Conservation (phyloP, 2,113 vertebrate species). For the Antigone vipio region DNA sequence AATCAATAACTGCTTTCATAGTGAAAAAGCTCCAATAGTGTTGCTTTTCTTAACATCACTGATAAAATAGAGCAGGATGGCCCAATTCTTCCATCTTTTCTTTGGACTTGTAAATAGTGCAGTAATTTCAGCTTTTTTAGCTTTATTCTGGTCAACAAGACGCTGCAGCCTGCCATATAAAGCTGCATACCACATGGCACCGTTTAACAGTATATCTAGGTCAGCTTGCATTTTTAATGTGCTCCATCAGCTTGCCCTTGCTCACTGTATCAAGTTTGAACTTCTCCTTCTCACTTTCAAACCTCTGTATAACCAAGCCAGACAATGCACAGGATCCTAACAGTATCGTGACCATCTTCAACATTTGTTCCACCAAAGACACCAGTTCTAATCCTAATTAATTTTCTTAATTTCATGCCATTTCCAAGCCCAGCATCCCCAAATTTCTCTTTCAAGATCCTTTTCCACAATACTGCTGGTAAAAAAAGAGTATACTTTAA, state of each 20-base stretch:
- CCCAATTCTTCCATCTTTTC: neutral
- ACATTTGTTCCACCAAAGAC: neutral
- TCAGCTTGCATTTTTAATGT: constrained; percentile 59
- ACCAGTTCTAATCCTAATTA: neutral
- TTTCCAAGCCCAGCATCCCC: neutral
- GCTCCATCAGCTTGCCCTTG: constrained; percentile 25
- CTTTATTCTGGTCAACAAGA: neutral
- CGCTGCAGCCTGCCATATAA: neutral
- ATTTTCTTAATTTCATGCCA: neutral
- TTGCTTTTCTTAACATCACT: neutral
- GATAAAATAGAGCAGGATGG: neutral
- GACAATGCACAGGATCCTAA: neutral
- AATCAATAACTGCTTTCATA: neutral
- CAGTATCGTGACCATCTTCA: neutral
- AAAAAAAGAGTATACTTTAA: neutral
- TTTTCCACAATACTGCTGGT: neutral
- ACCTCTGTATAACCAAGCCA: neutral
- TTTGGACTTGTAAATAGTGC: neutral
- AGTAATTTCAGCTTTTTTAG: neutral
- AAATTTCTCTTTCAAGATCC: neutral
- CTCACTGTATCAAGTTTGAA: constrained; percentile 23
- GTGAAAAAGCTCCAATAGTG: neutral
- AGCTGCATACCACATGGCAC: constrained; percentile 32
- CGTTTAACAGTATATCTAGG: constrained; percentile 41
- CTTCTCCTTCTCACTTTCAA: constrained; percentile 19